Evolutionary conservation across 2,113 vertebrate species (phyloP).

Genomic region (Daboia siamensis): DNA sequence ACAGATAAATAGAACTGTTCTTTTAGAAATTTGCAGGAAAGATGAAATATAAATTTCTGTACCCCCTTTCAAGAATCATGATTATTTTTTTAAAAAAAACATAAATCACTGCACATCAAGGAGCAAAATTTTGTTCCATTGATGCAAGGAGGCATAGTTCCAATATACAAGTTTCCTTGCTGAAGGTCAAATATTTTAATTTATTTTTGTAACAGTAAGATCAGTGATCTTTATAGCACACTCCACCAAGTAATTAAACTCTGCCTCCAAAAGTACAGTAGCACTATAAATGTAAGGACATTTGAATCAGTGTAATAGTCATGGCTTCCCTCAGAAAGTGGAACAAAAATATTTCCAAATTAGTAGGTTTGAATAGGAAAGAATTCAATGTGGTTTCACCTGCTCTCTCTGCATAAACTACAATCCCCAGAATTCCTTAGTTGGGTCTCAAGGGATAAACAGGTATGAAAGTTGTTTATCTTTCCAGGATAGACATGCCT

Average conservation of each 20-base stretch:
- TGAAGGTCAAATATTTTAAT: slow-evolving; percentile 2
- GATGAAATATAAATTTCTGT: neutral
- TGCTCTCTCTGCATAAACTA: neutral
- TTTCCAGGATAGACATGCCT: slow-evolving; percentile 6
- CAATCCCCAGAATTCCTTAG: neutral
- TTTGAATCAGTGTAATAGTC: neutral
- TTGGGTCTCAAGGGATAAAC: neutral
- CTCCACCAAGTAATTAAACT: neutral
- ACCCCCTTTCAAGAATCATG: neutral
- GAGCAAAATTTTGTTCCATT: neutral
- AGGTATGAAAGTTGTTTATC: slow-evolving; percentile 13
- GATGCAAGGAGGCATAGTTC: neutral
- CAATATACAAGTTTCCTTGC: neutral
- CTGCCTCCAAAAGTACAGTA: neutral
- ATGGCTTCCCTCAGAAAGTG: neutral
- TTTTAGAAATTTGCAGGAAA: neutral
- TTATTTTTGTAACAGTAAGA: slow-evolving; percentile 11
- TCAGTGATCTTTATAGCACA: neutral
- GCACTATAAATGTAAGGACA: neutral
- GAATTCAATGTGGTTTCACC: neutral
- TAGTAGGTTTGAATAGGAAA: neutral
- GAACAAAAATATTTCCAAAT: neutral
- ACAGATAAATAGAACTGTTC: neutral
- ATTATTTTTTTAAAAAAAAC: neutral
- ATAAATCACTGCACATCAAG: neutral